Evolutionary conservation across 1,140 invertebrate species (phyloP), one percentile per base, ranked within the genome.

Genomic region (Penaeus indicus): DNA sequence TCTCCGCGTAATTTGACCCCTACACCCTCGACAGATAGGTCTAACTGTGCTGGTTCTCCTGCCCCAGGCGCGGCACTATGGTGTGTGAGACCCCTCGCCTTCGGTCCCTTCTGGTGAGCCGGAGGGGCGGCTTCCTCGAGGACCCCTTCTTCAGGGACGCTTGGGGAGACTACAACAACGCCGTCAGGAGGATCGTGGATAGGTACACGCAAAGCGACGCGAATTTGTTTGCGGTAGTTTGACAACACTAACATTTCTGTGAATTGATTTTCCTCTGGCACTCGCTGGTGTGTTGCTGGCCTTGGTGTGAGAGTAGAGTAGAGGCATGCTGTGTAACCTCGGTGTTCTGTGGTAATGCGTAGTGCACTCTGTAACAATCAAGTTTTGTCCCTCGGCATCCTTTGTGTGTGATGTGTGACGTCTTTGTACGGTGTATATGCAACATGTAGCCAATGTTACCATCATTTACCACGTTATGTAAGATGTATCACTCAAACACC

Each of bases 81-180:
- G 90, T 91, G 85, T 91, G 90, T 67, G 90, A 90, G 84, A 69
- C 47, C 21, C 81, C 85, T 16, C 85, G 82, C 54, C 22, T 86
- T 19, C 82, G 86, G 75, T 85, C 88, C 4, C 86, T 91, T 32
- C 85, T 88, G 21, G 90, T 91, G 38, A 88, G 83, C n/a, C 69
- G 89, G 32, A 75, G 89, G 25, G 90, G 90, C 19, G 85, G 88
- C 67, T 91, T 91, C 64, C 89, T 91, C n/a, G 90, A 91, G 83
- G 90, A 91, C 82, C 88, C 90, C 47, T 91, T 91, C 86, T 91
- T 91, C 83, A 88, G 89, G n/a, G 90, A 91, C 47, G 90, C 90
- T 63, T 89, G 90, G 89, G 90, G 82, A 7, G 89, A 91, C 86
- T 91, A 91, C 86, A 91, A 86, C 86, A 87, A 82, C 72, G 90